phyloP scores from a whole-genome alignment of 2,797 vertebrate genomes.

The Nannoperca obscura region DNA sequence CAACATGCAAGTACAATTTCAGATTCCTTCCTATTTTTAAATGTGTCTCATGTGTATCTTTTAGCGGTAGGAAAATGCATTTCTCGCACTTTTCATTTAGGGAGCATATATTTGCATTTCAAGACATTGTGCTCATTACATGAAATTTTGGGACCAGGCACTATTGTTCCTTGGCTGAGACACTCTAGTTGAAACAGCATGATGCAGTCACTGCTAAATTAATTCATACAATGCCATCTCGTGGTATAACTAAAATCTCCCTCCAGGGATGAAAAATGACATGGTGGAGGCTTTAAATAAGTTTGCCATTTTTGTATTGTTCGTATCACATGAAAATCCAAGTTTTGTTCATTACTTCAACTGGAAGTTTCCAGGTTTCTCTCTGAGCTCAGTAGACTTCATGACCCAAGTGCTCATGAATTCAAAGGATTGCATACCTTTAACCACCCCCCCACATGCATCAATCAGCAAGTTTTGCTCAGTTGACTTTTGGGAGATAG shows the following conservation, averaged over 20 bases:
- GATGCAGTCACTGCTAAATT: conserved; percentile 32
- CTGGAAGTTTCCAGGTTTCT: conserved; percentile 36
- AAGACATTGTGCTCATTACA: conserved; percentile 53
- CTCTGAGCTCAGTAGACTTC: conserved; percentile 22
- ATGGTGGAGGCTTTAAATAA: conserved; percentile 44
- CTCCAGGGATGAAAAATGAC: conserved; percentile 25
- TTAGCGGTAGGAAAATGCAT: conserved; percentile 5
- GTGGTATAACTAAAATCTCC: conserved; percentile 28
- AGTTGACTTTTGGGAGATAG: conserved; percentile 49
- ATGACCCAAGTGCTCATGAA: conserved; percentile 27
- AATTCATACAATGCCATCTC: conserved; percentile 20
- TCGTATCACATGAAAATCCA: conserved; percentile 23
- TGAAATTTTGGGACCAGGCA: conserved; percentile 21
- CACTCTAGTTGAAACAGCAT: conserved; percentile 34
- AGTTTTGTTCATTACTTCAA: conserved; percentile 39
- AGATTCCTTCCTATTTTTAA: conserved; percentile 25
- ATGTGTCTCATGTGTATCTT: conserved; percentile 13
- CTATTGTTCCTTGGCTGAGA: conserved; percentile 38
- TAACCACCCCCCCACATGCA: conserved; percentile 28
- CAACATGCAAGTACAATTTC: conserved; percentile 2
- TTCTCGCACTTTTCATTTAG: conserved; percentile 23
- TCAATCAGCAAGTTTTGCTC: conserved; percentile 47
- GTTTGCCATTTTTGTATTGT: neutral
- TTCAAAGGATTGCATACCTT: conserved; percentile 36
- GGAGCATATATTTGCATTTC: conserved; percentile 51